Evolutionary conservation across 2,113 vertebrate species (phyloP).

Genomic region (Edolisoma coerulescens): DNA sequence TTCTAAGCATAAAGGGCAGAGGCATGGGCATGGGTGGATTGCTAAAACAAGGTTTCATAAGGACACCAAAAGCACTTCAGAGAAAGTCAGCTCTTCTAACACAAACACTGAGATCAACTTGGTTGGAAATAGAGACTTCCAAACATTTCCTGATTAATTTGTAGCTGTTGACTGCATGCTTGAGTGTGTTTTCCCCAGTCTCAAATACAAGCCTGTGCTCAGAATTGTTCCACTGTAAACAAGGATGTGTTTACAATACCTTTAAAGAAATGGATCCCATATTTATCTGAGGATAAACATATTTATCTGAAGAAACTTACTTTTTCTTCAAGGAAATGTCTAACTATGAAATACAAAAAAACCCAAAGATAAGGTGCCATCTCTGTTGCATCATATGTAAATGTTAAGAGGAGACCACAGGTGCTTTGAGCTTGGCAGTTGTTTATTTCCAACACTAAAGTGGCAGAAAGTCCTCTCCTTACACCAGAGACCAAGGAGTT

Average conservation of each 20-base stretch:
- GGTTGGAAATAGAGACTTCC: background rate
- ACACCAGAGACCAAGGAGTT: background rate
- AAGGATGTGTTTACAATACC: background rate
- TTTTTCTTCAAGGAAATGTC: background rate
- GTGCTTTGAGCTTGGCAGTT: background rate
- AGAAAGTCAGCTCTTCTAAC: background rate
- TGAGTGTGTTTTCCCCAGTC: background rate
- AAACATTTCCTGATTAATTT: background rate
- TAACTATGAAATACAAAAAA: background rate
- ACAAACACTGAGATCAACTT: background rate
- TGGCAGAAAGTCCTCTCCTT: background rate
- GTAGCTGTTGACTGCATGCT: background rate
- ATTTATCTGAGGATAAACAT: background rate
- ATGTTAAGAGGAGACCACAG: background rate
- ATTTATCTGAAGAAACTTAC: background rate
- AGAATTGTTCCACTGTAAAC: background rate
- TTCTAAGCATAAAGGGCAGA: background rate
- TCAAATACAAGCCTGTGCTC: background rate
- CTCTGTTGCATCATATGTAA: background rate
- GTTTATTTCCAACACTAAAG: background rate
- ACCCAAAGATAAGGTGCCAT: fast-evolving
- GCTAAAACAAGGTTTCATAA: background rate
- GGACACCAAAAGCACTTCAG: background rate
- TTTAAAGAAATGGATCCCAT: background rate
- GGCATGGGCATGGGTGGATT: background rate